A percentile compares a stretch with the other conserved stretches of the same genome.
phyloP scores from a whole-genome alignment of 2,113 vertebrate species.

The Pogona vitticeps region DNA sequence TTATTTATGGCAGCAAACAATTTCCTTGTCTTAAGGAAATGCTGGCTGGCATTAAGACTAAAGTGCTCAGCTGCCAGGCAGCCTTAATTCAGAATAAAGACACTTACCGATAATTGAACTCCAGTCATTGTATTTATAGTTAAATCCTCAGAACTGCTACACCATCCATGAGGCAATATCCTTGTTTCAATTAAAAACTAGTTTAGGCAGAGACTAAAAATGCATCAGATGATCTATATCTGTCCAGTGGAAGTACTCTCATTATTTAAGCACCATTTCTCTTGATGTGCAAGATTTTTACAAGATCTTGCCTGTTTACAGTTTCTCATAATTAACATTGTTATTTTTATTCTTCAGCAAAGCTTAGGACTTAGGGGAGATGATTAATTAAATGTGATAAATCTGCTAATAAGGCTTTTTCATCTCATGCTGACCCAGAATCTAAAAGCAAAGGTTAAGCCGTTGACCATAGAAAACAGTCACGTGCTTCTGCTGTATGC shows the following conservation, averaged over 20 bases:
- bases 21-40: background rate
- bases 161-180: slow-evolving; percentile 46
- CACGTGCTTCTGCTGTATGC: background rate
- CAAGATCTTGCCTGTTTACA: slow-evolving; percentile 58
- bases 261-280: slow-evolving; percentile 57
- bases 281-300: slow-evolving; percentile 37
- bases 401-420: slow-evolving; percentile 67
- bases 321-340: slow-evolving; percentile 57
- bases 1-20: slow-evolving; percentile 5
- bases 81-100: slow-evolving; percentile 42
- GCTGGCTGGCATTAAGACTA: slow-evolving; percentile 6
- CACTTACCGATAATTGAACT: slow-evolving; percentile 34
- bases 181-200: slow-evolving; percentile 67
- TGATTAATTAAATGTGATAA: slow-evolving; percentile 71
- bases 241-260: slow-evolving; percentile 52
- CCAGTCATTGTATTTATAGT: slow-evolving; percentile 36
- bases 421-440: slow-evolving; percentile 52
- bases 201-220: slow-evolving; percentile 57
- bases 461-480: slow-evolving; percentile 17
- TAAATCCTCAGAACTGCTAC: slow-evolving; percentile 35
- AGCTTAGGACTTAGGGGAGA: slow-evolving; percentile 36
- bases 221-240: slow-evolving; percentile 58
- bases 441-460: slow-evolving; percentile 53
- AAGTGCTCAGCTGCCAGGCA: slow-evolving; percentile 42
- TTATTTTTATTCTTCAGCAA: slow-evolving; percentile 45